Evolutionary conservation across 2,113 vertebrate species (phyloP), one percentile per base, ranked within the genome.

Genomic region (Burhinus oedicnemus): DNA sequence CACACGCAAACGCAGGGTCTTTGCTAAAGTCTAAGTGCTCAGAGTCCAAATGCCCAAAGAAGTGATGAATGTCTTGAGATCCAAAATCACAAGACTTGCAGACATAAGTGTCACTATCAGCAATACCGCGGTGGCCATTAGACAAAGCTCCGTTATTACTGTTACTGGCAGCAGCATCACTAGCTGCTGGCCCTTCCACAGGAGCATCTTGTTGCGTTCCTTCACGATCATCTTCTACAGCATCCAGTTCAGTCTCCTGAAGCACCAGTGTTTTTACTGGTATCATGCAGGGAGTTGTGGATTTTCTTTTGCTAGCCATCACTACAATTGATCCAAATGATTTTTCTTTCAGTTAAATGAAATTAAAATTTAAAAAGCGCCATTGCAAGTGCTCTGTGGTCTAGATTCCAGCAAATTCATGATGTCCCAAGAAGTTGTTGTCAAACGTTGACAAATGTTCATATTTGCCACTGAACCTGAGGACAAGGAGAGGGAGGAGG

Each of bases 271-370:
- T 96, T 98, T 99, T 99, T 65, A 99, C 98, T 4, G 99, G 99
- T 97, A 99, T 99, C 99, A 99, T 99, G 94, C 99, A 99, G 9
- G 99, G 99, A 27, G 98, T 99, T 27, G 99, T 99, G 32, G 99
- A 99, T 97, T 99, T 99, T 97, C 99, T 98, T 97, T 99, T 99
- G 98, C 99, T 99, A 94, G 99, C 99, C 99, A 99, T 99, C 58
- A 52, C 83, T 97, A 55, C 71, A 83, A 9, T 60, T 80, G 64
- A 95, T 88, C 64, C 89, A 57, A 91, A 88, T 71, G 80, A 92
- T 93, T 96, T 85, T 47, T 87, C 68, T 92, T 88, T 55, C 47
- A 78, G 32, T 93, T 61, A 85, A 85, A 72, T 79, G 11, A 72
- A 94, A 95, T 69, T 76, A 20, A n/a, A 49, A 79, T 69, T 94